Conservation (phyloP, 2,113 vertebrate genomes). For the Macquaria ambigua region DNA sequence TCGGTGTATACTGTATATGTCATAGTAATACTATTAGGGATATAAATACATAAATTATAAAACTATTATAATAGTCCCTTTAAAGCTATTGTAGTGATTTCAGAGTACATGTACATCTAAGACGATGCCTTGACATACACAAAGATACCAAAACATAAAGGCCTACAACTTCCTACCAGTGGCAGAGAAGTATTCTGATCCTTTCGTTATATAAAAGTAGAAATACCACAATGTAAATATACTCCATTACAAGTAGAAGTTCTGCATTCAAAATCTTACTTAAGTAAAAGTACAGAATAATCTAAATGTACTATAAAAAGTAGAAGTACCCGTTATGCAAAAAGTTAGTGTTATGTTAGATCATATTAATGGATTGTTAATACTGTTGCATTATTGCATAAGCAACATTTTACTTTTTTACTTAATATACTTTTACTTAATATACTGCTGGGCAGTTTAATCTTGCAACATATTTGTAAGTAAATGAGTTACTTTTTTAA, state of each 20-base stretch:
- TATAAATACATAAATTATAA: background rate
- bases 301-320: background rate
- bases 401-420: background rate
- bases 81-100: background rate
- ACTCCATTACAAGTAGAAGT: background rate
- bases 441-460: background rate
- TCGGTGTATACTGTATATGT: too few relatives aligned
- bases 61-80: background rate
- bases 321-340: background rate
- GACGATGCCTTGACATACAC: background rate
- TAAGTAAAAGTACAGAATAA: background rate
- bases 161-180: background rate
- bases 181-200: background rate
- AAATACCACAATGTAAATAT: background rate
- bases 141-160: background rate
- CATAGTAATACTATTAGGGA: too few relatives aligned
- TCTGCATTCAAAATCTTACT: background rate
- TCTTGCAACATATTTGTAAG: background rate
- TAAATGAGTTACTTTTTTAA: background rate
- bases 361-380: background rate
- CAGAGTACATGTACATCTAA: background rate
- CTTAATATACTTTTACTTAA: too few relatives aligned
- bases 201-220: background rate
- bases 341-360: background rate
- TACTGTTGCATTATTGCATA: background rate